Evolutionary conservation across 2,888 invertebrate genomes (phyloP).

Genomic region (Arge pagana): DNA sequence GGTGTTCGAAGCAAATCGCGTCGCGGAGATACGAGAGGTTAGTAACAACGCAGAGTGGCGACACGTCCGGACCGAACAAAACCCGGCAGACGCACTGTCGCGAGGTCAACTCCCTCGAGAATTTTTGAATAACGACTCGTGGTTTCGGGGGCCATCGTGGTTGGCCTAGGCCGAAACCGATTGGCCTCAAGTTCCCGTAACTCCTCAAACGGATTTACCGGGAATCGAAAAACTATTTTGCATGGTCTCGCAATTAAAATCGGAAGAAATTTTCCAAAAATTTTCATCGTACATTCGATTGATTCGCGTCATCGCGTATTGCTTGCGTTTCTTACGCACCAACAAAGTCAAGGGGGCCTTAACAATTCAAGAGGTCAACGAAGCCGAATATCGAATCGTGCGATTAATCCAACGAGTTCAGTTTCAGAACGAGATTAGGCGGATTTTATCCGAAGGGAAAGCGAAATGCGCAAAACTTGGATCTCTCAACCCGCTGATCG

Average conservation of each 20-base stretch:
- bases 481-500: constrained; percentile 24
- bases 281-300: constrained; percentile 3
- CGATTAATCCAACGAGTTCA: background rate
- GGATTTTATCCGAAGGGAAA: background rate
- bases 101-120: constrained; percentile 27
- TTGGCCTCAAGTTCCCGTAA: constrained; percentile 11
- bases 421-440: background rate
- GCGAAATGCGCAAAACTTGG: constrained; percentile 11
- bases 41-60: constrained; percentile 25
- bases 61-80: constrained; percentile 26
- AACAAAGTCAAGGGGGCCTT: constrained; percentile 7
- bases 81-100: constrained; percentile 32
- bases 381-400: constrained; percentile 9
- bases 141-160: constrained; percentile 29
- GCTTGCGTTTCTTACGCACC: too few species aligned
- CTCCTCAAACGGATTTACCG: background rate
- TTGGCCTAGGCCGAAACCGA: constrained; percentile 9
- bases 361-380: constrained; percentile 8
- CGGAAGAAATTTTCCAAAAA: constrained; percentile 4
- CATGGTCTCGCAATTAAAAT: too few species aligned
- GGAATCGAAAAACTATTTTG: too few species aligned
- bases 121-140: constrained; percentile 15
- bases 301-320: constrained; percentile 15
- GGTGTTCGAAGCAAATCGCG: constrained; percentile 34
- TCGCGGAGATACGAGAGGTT: constrained; percentile 32